A percentile compares a stretch with the other conserved stretches of the same genome.
Conservation (phyloP, 2,888 invertebrate genomes). For the Pristionchus japonicus region DNA sequence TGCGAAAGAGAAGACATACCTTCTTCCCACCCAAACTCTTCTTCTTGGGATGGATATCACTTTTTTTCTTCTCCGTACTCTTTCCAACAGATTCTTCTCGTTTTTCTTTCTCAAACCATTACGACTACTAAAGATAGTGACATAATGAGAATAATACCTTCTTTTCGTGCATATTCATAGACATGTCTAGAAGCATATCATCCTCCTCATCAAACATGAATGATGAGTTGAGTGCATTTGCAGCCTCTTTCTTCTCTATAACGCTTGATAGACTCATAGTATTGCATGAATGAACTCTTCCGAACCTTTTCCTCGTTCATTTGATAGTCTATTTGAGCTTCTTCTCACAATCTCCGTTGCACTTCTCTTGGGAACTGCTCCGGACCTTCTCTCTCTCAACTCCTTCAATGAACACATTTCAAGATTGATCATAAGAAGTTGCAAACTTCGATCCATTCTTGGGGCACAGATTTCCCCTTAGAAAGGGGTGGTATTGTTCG, state of each 20-base stretch:
- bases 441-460: constrained; percentile 30
- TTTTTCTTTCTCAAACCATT: background rate
- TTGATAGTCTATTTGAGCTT: background rate
- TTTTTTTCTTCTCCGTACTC: background rate
- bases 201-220: constrained; percentile 33
- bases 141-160: background rate
- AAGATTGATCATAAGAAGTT: background rate
- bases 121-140: no score
- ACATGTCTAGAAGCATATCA: background rate
- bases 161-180: background rate
- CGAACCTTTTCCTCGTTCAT: background rate
- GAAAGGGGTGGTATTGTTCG: background rate
- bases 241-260: constrained; percentile 8
- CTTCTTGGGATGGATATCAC: background rate
- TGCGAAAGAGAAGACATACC: background rate
- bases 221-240: background rate
- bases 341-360: background rate
- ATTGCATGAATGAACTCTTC: background rate
- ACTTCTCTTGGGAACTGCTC: background rate
- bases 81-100: background rate
- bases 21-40: constrained; percentile 29
- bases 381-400: background rate
- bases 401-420: background rate
- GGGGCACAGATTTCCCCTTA: background rate
- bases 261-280: background rate